Base-by-base conservation (phyloP, 2,797 vertebrate genomes). In the Sphaeramia orbicularis region DNA sequence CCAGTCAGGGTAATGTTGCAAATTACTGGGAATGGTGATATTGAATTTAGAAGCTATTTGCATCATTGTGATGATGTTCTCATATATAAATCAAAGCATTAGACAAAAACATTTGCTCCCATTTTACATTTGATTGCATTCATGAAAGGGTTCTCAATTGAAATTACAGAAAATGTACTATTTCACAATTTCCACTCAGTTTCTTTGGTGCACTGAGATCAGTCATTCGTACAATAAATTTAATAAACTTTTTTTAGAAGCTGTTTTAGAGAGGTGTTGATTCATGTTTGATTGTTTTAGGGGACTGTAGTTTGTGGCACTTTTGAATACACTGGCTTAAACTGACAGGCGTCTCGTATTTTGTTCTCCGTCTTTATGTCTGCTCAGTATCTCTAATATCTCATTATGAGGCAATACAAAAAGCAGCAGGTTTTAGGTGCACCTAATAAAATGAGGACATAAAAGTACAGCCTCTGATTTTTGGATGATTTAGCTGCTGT, bases 271-370 rank as follows among this genome's bases (percentile, higher is more conserved):
- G 35, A 14, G 8, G 24, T 24, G 12, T 40, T 21, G 8, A 51
- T 55, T 61, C 19, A 41, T 6, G 18, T 59, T 8, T 32, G 11
- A 27, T 48, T 0, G 21, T 65, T 63, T 53, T 37, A 14, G 4
- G 4, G n/a, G 19, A 15, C 7, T 57, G 6, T 36, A 37, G 42
- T 27, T 37, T 30, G 21, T 48, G 45, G 6, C 30, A 32, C 3
- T 32, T 9, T 4, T 48, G 5, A 14, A 42, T 56, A 2, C 11
- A 6, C 21, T 24, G 21, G 21, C 21, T 57, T 21, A n/a, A 49
- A 7, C 24, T 69, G 13, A 68, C 24, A 53, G 8, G 8, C 44
- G n/a, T 43, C 40, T 72, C 10, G 16, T 13, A 41, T 51, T 36
- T 63, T 62, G 30, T 43, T 30, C 5, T 27, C 43, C 35, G 2